Conservation (phyloP, 2,888 invertebrate species). For the Eremobia ochroleuca region DNA sequence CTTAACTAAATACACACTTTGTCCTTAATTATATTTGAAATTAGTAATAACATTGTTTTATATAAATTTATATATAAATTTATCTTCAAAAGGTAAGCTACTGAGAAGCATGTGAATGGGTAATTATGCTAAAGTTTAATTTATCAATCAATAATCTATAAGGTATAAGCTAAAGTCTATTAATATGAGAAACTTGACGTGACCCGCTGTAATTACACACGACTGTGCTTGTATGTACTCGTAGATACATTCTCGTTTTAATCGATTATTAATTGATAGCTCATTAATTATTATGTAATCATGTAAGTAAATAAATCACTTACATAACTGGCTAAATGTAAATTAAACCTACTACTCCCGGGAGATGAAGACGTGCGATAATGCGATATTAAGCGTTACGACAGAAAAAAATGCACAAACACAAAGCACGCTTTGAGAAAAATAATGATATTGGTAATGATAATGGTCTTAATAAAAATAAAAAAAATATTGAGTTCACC, state of each 20-base stretch:
- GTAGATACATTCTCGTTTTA: constrained; percentile 28
- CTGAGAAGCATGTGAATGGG: constrained; percentile 22
- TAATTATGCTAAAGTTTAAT: constrained; percentile 47
- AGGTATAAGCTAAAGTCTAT: constrained; percentile 36
- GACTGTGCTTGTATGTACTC: neutral
- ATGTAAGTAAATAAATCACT: neutral
- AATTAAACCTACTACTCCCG: neutral
- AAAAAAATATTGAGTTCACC: too few species aligned
- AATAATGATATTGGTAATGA: too few species aligned
- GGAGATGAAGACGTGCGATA: too few species aligned
- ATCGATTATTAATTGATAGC: constrained; percentile 29
- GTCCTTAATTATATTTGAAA: constrained; percentile 19
- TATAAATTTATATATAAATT: too few species aligned
- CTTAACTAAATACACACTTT: neutral
- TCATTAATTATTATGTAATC: constrained; percentile 25
- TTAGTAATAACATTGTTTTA: constrained; percentile 18
- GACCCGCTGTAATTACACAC: constrained; percentile 46
- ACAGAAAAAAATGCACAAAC: too few species aligned
- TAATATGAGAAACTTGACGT: constrained; percentile 46
- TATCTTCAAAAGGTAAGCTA: constrained; percentile 9
- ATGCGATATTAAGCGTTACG: too few species aligned
- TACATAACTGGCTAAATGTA: neutral
- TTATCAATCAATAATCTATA: constrained; percentile 37
- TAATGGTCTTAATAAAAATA: too few species aligned
- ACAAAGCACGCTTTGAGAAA: too few species aligned